Conservation (phyloP, 2,888 invertebrate genomes). For the Octodonta nipae region DNA sequence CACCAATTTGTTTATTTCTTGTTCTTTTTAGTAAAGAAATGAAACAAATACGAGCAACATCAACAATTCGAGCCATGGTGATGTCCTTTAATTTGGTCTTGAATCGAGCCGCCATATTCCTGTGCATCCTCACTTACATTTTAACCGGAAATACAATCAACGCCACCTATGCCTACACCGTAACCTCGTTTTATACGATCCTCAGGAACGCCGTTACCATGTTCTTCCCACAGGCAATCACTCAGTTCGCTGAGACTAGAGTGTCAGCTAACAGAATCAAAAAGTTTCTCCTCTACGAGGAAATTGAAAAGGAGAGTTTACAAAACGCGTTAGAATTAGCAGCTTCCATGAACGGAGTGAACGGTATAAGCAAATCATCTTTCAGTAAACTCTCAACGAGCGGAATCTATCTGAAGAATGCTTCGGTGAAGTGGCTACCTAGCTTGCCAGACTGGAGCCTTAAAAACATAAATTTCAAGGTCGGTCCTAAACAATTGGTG, state of each 20-base stretch:
- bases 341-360: background rate
- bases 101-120: slow-evolving; percentile 68
- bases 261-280: slow-evolving; percentile 35
- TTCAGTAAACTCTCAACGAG: background rate
- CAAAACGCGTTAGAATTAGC: no score
- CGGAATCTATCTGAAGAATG: slow-evolving; percentile 44
- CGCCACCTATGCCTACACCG: slow-evolving; percentile 56
- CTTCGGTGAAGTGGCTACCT: slow-evolving; percentile 51
- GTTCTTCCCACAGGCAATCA: slow-evolving; percentile 47
- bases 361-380: background rate
- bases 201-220: slow-evolving; percentile 53
- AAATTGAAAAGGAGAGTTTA: slow-evolving; percentile 9
- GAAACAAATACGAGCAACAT: slow-evolving; percentile 45
- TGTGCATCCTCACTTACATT: slow-evolving; percentile 64
- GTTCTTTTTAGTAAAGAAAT: slow-evolving; percentile 67
- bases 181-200: slow-evolving; percentile 62
- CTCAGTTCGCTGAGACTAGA: slow-evolving; percentile 54
- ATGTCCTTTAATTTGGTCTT: slow-evolving; percentile 59
- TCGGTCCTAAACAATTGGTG: slow-evolving; percentile 44
- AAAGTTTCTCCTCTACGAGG: slow-evolving; percentile 39
- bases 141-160: slow-evolving; percentile 43
- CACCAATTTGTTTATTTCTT: no score
- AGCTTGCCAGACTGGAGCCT: slow-evolving; percentile 30
- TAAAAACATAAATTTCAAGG: slow-evolving; percentile 47
- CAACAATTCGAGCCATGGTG: slow-evolving; percentile 52